Evolutionary conservation across 2,888 invertebrate species (phyloP).

Genomic region (Heliconius cydno): DNA sequence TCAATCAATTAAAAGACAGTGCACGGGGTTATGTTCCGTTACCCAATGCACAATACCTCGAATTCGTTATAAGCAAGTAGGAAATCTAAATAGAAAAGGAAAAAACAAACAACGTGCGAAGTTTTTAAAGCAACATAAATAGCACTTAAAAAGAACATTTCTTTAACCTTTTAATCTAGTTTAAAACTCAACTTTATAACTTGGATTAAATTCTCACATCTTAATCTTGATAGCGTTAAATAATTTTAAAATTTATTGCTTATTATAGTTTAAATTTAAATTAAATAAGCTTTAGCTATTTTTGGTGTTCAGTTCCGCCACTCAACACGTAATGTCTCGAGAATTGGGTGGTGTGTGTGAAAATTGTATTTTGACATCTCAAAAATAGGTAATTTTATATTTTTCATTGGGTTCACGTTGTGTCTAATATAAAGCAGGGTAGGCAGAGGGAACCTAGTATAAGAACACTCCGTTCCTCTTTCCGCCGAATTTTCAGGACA

Average conservation of each 20-base stretch:
- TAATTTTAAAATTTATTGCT: not conserved
- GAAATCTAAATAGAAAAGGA: not conserved
- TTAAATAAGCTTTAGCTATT: not conserved
- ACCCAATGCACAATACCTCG: not conserved
- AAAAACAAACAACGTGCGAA: not conserved
- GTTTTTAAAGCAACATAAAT: not conserved
- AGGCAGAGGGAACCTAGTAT: too few relatives aligned
- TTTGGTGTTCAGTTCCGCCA: not conserved
- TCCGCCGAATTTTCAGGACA: too few relatives aligned
- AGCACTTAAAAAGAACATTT: not conserved
- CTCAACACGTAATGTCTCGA: not conserved
- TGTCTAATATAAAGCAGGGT: too few relatives aligned
- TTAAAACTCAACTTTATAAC: conserved; percentile 8
- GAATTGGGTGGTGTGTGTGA: not conserved
- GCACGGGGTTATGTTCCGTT: not conserved
- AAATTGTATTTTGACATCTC: too few relatives aligned
- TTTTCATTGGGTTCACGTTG: too few relatives aligned
- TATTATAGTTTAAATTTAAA: not conserved
- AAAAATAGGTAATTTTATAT: too few relatives aligned
- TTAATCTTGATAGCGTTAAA: not conserved
- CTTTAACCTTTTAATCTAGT: not conserved
- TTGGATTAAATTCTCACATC: not conserved
- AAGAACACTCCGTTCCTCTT: too few relatives aligned
- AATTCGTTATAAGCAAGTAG: not conserved
- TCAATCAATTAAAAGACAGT: not conserved